Conservation (phyloP, 2,113 vertebrate species). For the Lagopus leucura region DNA sequence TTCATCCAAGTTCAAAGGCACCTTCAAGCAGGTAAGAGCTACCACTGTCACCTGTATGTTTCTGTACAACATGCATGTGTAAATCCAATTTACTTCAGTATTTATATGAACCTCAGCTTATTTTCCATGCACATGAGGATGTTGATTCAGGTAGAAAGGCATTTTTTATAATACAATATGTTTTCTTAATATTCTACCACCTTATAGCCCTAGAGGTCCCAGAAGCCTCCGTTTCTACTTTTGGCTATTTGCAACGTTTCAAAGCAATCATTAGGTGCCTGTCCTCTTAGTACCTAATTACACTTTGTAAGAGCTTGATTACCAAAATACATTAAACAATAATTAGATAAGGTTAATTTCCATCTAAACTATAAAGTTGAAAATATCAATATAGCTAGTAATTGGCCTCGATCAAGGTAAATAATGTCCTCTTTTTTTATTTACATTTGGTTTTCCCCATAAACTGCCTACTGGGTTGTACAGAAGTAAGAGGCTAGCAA, state of each 20-base stretch:
- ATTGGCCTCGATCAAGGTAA: slow-evolving; percentile 84
- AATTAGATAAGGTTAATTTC: slow-evolving; percentile 82
- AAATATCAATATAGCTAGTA: slow-evolving; percentile 80
- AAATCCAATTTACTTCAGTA: background rate
- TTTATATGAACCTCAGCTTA: background rate
- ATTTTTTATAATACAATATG: background rate
- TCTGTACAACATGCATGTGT: rapidly evolving
- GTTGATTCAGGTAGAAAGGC: slow-evolving; percentile 8
- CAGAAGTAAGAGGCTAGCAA: slow-evolving; percentile 83
- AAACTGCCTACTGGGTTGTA: slow-evolving; percentile 84
- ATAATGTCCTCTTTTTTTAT: slow-evolving; percentile 81
- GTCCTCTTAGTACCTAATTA: slow-evolving; percentile 74
- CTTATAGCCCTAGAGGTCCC: background rate
- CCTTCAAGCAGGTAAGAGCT: background rate
- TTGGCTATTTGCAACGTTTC: slow-evolving; percentile 27
- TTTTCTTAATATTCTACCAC: background rate
- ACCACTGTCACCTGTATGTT: rapidly evolving
- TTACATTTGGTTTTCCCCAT: slow-evolving; percentile 83
- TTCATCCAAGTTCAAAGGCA: background rate
- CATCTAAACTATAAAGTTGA: slow-evolving; percentile 74
- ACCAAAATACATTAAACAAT: slow-evolving; percentile 78
- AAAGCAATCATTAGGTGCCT: slow-evolving; percentile 31
- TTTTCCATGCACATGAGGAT: background rate
- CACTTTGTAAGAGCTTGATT: slow-evolving; percentile 72
- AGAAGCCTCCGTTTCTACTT: background rate